phyloP scores from a whole-genome alignment of 35 echinoderm and acorn worm species.

The Apostichopus parvimensis region DNA sequence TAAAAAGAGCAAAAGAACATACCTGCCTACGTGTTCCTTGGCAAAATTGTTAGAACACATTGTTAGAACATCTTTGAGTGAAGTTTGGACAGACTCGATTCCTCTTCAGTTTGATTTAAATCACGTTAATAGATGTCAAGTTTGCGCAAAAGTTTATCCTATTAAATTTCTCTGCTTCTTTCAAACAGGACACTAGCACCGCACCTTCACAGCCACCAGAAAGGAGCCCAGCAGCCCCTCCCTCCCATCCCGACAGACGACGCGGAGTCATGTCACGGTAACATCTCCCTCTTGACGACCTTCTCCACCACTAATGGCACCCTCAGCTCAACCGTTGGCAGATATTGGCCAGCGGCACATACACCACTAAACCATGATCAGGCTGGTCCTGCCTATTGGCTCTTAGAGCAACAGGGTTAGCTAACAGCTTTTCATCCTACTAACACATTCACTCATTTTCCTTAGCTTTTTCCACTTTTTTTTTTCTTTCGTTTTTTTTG shows the following conservation, averaged over 20 bases:
- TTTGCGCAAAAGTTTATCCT: too few species aligned
- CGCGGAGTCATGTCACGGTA: constrained; percentile 26
- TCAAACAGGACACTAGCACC: constrained; percentile 33
- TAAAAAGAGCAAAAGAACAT: too few species aligned
- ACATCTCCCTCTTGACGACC: constrained; percentile 49
- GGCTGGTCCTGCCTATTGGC: constrained; percentile 52
- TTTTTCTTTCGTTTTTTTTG: too few species aligned
- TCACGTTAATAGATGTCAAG: too few species aligned
- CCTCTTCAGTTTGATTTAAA: too few species aligned
- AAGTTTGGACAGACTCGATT: too few species aligned
- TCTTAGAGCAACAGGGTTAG: constrained; percentile 58
- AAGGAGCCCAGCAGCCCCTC: constrained; percentile 37
- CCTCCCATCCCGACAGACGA: constrained; percentile 48
- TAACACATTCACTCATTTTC: constrained; percentile 9
- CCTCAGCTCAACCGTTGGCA: constrained; percentile 43
- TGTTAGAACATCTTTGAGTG: neutral
- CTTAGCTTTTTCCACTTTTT: neutral
- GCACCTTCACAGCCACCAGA: neutral
- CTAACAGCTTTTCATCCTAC: constrained; percentile 55
- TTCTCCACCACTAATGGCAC: constrained; percentile 62
- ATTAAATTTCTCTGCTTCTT: neutral
- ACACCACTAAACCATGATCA: constrained; percentile 41
- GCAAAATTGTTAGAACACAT: neutral
- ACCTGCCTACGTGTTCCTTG: too few species aligned
- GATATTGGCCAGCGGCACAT: constrained; percentile 17